These are phyloP conservation scores for Pygmarrhopalites habei DNA, from an alignment of 1,140 invertebrate species.

Conservation along the genomic window DNA sequence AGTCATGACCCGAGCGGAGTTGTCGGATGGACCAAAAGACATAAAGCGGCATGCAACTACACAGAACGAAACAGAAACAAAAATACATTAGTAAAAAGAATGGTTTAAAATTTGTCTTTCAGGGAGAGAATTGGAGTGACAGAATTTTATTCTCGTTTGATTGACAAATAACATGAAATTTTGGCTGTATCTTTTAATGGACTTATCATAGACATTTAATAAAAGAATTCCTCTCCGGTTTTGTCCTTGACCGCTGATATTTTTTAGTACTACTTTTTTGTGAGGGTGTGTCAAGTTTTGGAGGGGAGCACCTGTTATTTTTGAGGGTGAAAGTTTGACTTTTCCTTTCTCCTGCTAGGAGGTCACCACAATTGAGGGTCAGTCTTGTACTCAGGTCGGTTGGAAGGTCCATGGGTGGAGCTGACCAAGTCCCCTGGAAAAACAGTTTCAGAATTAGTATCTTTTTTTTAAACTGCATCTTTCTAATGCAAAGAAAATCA, in stretches of 20 bases:
- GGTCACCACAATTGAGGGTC: slow-evolving; percentile 22
- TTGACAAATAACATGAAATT: too few species aligned
- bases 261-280: too few species aligned
- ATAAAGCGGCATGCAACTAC: slow-evolving; percentile 25
- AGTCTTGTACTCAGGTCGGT: slow-evolving; percentile 10
- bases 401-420: slow-evolving; percentile 29
- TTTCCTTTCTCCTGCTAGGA: slow-evolving; percentile 14
- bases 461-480: neutral
- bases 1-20: neutral
- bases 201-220: too few species aligned
- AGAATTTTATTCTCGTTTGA: too few species aligned
- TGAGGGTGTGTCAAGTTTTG: too few species aligned
- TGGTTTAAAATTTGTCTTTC: too few species aligned
- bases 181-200: too few species aligned
- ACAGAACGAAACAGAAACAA: neutral
- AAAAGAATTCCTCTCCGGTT: too few species aligned
- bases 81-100: neutral
- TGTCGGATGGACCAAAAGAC: slow-evolving; percentile 27
- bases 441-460: neutral
- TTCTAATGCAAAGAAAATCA: neutral
- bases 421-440: slow-evolving; percentile 24
- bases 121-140: too few species aligned
- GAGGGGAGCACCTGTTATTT: slow-evolving; percentile 23
- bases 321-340: slow-evolving; percentile 9
- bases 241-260: too few species aligned